Conservation (phyloP, 2,888 invertebrate species). For the Mechanitis messenoides region DNA sequence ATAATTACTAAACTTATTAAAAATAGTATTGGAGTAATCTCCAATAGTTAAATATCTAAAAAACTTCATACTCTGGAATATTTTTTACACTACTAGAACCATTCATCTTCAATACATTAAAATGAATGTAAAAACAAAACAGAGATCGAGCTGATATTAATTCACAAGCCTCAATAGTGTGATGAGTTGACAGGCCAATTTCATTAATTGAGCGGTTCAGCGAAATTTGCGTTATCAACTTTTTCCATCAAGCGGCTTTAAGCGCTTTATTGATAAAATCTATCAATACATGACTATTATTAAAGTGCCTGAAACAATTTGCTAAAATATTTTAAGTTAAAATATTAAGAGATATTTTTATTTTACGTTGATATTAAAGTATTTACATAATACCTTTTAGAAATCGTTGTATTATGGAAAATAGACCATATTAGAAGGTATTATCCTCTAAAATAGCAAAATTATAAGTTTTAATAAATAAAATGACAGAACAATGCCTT, state of each 20-base stretch:
- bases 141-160: slow-evolving; percentile 14
- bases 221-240: slow-evolving; percentile 20
- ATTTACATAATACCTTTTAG: too few species aligned
- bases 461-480: too few species aligned
- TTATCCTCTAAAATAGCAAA: too few species aligned
- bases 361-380: neutral
- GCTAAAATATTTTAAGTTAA: neutral
- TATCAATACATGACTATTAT: slow-evolving; percentile 3
- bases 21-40: too few species aligned
- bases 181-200: slow-evolving; percentile 30
- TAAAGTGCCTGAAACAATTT: slow-evolving; percentile 4
- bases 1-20: too few species aligned
- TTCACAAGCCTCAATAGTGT: slow-evolving; percentile 13
- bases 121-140: slow-evolving; percentile 1
- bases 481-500: too few species aligned
- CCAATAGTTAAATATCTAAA: too few species aligned
- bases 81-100: neutral
- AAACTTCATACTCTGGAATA: too few species aligned
- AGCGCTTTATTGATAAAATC: slow-evolving; percentile 21
- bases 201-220: slow-evolving; percentile 30
- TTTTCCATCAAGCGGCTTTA: slow-evolving; percentile 20
- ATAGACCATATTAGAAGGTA: too few species aligned
- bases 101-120: slow-evolving; percentile 1
- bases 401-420: too few species aligned
- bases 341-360: neutral